Evolutionary conservation across 2,797 vertebrate species (phyloP), one percentile per base, ranked within the genome.

Genomic region (Takifugu rubripes): DNA sequence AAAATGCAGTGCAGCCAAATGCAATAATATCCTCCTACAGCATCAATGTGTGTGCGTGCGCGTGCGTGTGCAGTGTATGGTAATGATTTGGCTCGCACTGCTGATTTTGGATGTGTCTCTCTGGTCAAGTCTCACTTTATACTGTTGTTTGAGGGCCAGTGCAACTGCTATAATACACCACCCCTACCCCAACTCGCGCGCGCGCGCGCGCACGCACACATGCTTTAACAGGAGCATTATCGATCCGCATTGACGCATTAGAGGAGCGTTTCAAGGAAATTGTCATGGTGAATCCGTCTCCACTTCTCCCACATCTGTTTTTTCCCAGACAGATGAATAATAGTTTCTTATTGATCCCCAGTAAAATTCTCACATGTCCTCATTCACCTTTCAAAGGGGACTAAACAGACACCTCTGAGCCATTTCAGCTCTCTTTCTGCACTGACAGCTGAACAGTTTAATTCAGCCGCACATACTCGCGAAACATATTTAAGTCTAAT

Each of bases 161-260:
- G 64, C 54, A 72, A 68, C 64, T 73, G 56, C 53, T 72, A 61
- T 72, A 52, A 74, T 70, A 70, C 24, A 31, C 48, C 59, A 64
- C 51, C 61, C 63, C 56, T 58, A 52, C 59, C 58, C 55, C 31
- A 49, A 53, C 56, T 40, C 56, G 27, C 59, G 33, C 48, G 31
- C 54, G 5, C 58, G 8, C 55, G 29, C 36, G 50, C 42, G 54
- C 48, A 29, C 49, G 11, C 16, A 15, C 11, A 25, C 14, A 52
- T 44, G 54, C 31, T 56, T 52, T 60, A 52, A 49, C 56, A 52
- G 59, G 27, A 51, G 24, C 44, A 42, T 61, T 81, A 84, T 86
- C 74, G 82, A 84, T 80, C 77, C 53, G 25, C 50, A 58, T 78
- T 81, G 74, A 83, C 82, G 68, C 70, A 52, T 78, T 75, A 74